Base-by-base conservation (phyloP, 1,140 invertebrate species). In the Caenorhabditis tropicalis region DNA sequence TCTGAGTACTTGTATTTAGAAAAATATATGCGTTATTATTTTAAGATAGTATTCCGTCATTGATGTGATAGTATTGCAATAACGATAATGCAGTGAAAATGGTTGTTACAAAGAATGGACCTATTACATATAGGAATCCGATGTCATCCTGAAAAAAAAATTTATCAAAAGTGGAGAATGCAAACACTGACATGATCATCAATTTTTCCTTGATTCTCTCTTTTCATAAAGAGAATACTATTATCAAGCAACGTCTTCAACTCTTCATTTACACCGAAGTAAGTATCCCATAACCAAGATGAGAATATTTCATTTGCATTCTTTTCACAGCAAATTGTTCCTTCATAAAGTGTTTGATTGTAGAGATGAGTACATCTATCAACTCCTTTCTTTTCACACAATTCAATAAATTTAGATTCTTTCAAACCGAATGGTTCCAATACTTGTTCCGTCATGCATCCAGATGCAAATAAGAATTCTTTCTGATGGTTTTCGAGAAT, bases 191-290 rank as follows among this genome's bases (percentile, higher is more conserved):
- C 65, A 24, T 74, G n/a, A 21, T 43, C 65, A 24, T 43, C 9
- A 24, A 19, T 3, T n/a, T 19, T 74, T 43, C 65, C 36, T 12
- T 43, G 16, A 9, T 6, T 43, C 10, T 24, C n/a, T 4, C 65
- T 31, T 24, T 43, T 12, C 12, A 43, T n/a, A 74, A 74, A 74
- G 10, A 9, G 43, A 0, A 46, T 36, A 21, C 36, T 74, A 74
- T 46, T 74, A n/a, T 74, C 36, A 3, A 74, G 16, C 24, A 33
- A 31, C 4, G 29, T 36, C 9, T n/a, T 43, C 29, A 74, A 10
- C 15, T 74, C 65, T 31, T 74, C 65, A 74, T n/a, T 74, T 24
- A 19, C n/a, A 43, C 65, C 65, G 27, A 74, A 74, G 15, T 43
- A 74, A 21, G 43, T 15, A 46, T 74, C 29, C 65, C 65, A 74